phyloP scores from a whole-genome alignment of 2,113 vertebrate genomes.

The Gobiocypris rarus region DNA sequence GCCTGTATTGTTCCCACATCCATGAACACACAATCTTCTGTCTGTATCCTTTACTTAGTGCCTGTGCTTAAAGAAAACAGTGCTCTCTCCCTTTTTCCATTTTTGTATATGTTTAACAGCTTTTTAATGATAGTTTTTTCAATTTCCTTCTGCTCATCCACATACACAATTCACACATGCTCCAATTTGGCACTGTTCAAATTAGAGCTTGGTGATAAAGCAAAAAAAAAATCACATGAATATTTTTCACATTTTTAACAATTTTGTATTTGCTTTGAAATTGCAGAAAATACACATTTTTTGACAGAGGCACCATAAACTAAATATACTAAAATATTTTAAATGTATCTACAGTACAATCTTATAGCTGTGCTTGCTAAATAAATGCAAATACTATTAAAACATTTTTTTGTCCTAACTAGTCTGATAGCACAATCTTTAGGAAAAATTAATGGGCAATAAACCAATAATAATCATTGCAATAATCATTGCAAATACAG shows the following conservation, averaged over 20 bases:
- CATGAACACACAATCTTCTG: slow-evolving; percentile 13
- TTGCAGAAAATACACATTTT: no score
- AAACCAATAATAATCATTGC: neutral
- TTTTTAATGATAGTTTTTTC: neutral
- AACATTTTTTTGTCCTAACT: no score
- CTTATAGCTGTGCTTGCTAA: neutral
- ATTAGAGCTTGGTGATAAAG: neutral
- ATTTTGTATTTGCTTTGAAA: neutral
- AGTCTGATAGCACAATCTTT: neutral
- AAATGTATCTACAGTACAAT: neutral
- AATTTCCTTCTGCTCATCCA: neutral
- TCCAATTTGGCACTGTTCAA: neutral
- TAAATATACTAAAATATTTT: neutral
- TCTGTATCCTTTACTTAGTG: neutral
- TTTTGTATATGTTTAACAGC: neutral
- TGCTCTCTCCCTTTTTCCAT: neutral
- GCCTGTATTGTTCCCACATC: slow-evolving; percentile 39
- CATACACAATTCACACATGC: neutral
- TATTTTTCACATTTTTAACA: neutral
- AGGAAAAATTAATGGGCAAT: neutral
- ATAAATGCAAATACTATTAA: neutral
- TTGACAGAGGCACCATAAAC: neutral
- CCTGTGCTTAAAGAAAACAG: neutral
- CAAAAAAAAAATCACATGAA: neutral
- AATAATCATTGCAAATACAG: no score